Evolutionary conservation across 2,797 vertebrate genomes (phyloP), one percentile per base, ranked within the genome.

Genomic region (Zalophus californianus): DNA sequence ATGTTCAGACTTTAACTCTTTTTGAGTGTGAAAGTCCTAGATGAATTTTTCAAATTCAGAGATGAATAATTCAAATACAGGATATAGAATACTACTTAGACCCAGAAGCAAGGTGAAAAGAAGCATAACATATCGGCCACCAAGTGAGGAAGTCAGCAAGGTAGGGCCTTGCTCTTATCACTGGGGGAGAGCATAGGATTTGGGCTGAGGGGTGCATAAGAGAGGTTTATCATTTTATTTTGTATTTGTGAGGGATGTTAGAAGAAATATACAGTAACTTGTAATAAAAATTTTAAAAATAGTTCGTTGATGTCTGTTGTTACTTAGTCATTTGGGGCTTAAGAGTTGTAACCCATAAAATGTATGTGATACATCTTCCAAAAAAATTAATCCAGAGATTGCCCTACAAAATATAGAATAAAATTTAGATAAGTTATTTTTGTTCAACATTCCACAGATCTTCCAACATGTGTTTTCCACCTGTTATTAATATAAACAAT

Each of bases 1-100:
- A 94, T 94, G 87, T 87, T 96, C 77, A 90, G 52, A 96, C 97
- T 97, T 95, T 95, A 95, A 84, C 90, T 96, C 58, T 90, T 88
- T 95, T 94, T 94, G 27, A 83, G 73, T 96, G 73, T 96, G 54
- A 88, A 93, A 92, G 88, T 70, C 41, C 38, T 95, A 73, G 68
- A n/a, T 90, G 44, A 86, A 73, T 91, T 91, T 95, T 96, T 94
- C 32, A 75, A 88, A 95, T 70, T 72, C 87, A 7, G 72, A 92
- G 21, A 88, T 89, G 88, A 96, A 77, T 97, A 88, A 78, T 95
- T 95, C 75, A 94, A 68, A 86, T 41, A 20, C 38, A 96, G 14
- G 21, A 75, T 14, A 29, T 44, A 89, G 44, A 89, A 8, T 68
- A 58, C 18, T 56, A 9, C 62, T 94, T 66, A 94, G 68, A 70